A percentile compares a stretch with the other conserved stretches of the same genome.
phyloP scores from a whole-genome alignment of 2,797 vertebrate genomes.

The Cuniculus paca region DNA sequence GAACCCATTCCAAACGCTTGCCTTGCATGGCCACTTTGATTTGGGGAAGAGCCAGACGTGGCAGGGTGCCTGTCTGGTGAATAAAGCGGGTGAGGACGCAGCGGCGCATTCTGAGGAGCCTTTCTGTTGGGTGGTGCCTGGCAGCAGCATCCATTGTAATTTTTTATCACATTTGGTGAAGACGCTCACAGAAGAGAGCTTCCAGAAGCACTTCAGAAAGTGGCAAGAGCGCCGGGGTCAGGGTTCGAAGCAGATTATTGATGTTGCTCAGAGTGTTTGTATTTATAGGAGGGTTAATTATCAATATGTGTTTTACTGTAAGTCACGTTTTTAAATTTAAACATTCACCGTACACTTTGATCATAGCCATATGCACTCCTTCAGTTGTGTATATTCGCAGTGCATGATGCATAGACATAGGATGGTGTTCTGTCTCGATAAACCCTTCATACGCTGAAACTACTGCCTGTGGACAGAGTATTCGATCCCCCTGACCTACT shows the following conservation, averaged over 20 bases:
- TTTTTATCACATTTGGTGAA: background rate
- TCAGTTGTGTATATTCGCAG: background rate
- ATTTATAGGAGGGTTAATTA: background rate
- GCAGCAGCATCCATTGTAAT: background rate
- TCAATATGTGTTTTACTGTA: background rate
- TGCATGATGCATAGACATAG: background rate
- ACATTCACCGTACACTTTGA: background rate
- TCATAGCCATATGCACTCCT: background rate
- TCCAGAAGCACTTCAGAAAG: background rate
- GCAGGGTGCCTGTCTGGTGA: background rate
- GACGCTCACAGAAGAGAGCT: background rate
- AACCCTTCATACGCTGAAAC: background rate
- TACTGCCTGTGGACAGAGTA: too few species aligned
- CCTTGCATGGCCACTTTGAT: background rate
- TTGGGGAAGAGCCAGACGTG: background rate
- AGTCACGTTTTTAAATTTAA: background rate
- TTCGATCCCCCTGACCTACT: background rate
- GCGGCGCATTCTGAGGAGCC: fast-evolving
- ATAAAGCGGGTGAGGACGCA: background rate
- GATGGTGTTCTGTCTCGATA: too few species aligned
- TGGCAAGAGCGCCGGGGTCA: background rate
- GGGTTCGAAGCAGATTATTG: fast-evolving
- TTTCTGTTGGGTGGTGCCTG: background rate
- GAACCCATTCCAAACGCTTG: background rate
- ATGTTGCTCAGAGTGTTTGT: background rate